Percentiles rank a stretch among this genome's conserved stretches.
Conservation (phyloP, 2,113 vertebrate genomes). For the Dasyurus viverrinus region DNA sequence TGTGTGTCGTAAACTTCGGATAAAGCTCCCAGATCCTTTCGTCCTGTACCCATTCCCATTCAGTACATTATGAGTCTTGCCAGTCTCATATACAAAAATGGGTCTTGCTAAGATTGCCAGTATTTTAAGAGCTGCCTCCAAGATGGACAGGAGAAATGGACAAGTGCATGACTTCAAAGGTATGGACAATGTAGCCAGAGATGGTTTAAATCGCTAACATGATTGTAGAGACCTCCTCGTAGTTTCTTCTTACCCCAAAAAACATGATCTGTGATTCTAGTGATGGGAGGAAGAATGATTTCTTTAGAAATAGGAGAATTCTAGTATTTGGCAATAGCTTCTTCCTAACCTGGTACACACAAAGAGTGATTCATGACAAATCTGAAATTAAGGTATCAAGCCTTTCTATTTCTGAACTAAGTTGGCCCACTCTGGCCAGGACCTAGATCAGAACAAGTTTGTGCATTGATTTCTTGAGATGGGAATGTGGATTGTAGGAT, state of each 20-base stretch:
- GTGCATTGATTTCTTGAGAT: conserved; percentile 35
- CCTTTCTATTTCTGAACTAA: conserved; percentile 19
- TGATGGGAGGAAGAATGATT: conserved; percentile 23
- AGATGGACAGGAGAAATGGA: no score
- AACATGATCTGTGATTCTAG: conserved; percentile 3
- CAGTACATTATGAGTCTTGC: conserved; percentile 1
- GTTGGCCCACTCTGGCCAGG: conserved; percentile 19
- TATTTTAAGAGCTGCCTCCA: conserved; percentile 14
- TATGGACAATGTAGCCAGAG: conserved; percentile 4
- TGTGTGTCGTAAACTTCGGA: conserved; percentile 2
- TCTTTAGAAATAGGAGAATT: conserved; percentile 19
- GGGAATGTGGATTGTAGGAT: conserved; percentile 26
- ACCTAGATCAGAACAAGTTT: conserved; percentile 29
- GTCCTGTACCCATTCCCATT: neutral
- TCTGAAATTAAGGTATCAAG: conserved; percentile 25
- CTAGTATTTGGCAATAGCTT: neutral
- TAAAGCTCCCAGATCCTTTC: conserved; percentile 29
- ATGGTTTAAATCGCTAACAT: conserved; percentile 26
- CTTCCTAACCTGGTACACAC: no score
- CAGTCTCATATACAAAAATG: neutral
- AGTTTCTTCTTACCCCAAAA: neutral
- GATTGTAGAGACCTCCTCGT: conserved; percentile 6
- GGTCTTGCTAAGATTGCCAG: conserved; percentile 30
- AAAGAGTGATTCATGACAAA: neutral
- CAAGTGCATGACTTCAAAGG: no score